These are phyloP conservation scores for Lacerta bilineata DNA, from an alignment of 2,797 vertebrate genomes.

Conservation along the genomic window DNA sequence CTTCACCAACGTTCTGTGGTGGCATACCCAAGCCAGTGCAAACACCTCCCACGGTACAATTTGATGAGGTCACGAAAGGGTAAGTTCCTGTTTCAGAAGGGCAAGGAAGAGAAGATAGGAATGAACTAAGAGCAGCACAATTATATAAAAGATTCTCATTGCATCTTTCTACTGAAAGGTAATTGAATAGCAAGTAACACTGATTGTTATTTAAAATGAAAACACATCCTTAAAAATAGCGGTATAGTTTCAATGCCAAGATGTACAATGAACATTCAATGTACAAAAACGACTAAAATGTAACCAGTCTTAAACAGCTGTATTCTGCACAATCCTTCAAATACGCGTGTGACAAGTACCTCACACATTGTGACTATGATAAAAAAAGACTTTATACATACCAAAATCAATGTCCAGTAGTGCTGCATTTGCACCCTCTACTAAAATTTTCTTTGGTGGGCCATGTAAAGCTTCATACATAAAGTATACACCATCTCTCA, in stretches of 20 bases:
- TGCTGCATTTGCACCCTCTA: slow-evolving; percentile 97
- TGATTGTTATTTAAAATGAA: neutral
- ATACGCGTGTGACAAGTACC: neutral
- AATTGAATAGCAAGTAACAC: neutral
- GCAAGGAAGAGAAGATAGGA: neutral
- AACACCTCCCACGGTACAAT: slow-evolving; percentile 97
- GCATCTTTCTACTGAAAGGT: neutral
- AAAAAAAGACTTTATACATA: slow-evolving; percentile 77
- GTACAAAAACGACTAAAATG: neutral
- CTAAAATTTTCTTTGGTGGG: slow-evolving; percentile 94
- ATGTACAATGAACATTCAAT: neutral
- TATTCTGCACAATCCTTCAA: no score
- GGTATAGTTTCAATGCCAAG: neutral
- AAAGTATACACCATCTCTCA: slow-evolving; percentile 95
- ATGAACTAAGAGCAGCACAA: neutral
- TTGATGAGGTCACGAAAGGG: slow-evolving; percentile 98
- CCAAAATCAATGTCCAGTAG: slow-evolving; percentile 98
- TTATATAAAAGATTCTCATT: neutral
- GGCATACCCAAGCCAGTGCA: slow-evolving; percentile 98
- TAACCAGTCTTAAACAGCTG: neutral
- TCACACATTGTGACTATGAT: slow-evolving; percentile 14
- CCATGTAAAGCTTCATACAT: slow-evolving; percentile 96
- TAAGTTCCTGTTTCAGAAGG: slow-evolving; percentile 88
- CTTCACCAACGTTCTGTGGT: slow-evolving; percentile 93
- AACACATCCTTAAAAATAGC: neutral